Evolutionary conservation across 2,113 vertebrate genomes (phyloP).

Genomic region (Bujurquina vittata): DNA sequence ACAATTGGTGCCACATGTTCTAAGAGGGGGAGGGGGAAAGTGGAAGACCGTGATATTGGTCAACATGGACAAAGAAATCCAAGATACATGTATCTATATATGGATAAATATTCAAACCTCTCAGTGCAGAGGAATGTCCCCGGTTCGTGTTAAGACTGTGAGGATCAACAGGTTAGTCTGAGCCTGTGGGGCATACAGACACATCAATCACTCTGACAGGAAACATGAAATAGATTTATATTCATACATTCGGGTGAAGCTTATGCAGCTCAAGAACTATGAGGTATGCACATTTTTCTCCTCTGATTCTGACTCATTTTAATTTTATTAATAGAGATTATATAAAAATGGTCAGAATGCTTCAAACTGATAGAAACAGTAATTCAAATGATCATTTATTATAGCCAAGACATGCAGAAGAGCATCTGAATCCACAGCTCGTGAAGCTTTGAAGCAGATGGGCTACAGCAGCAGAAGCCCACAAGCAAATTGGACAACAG

Average conservation of each 20-base stretch:
- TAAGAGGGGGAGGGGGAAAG: not conserved
- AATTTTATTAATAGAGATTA: not conserved
- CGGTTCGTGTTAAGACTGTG: conserved; percentile 3
- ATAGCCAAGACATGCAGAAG: too few relatives aligned
- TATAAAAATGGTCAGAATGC: not conserved
- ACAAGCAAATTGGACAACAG: not conserved
- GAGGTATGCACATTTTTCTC: not conserved
- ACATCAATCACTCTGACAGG: conserved; percentile 11
- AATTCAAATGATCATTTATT: not conserved
- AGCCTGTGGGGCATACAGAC: not conserved
- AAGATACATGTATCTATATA: conserved; percentile 7
- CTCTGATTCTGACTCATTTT: not conserved
- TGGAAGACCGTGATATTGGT: conserved; percentile 34
- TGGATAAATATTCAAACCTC: not conserved
- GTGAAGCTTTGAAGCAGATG: not conserved
- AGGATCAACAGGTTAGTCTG: conserved; percentile 25
- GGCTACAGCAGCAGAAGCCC: not conserved
- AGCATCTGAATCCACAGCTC: too few relatives aligned
- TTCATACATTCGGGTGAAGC: not conserved
- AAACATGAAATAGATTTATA: not conserved
- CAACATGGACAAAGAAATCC: conserved; percentile 6
- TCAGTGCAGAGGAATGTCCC: conserved; percentile 6
- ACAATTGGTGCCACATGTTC: conserved; percentile 66
- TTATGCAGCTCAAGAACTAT: not conserved
- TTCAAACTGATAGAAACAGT: not conserved